Evolutionary conservation across 2,113 vertebrate genomes (phyloP), one percentile per base, ranked within the genome.

Genomic region (Gymnorhina tibicen): DNA sequence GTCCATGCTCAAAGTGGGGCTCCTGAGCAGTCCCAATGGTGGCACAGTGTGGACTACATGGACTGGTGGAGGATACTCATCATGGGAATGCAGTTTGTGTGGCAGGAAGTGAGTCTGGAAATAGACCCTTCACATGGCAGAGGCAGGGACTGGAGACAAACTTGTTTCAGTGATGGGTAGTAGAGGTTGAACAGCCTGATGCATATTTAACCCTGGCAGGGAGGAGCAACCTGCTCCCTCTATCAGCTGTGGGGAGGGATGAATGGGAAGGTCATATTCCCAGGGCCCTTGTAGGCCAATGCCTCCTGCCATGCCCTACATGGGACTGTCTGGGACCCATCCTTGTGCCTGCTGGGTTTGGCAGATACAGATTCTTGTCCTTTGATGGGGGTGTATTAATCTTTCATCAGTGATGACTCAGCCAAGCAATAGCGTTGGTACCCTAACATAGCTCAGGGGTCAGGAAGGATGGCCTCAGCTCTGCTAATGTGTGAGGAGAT

Each of bases 331-430:
- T 66, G 23, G 59, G 13, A n/a, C 47, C 27, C 55, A 67, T 52
- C 56, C 76, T 82, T 76, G 32, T 94, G 33, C 69, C 37, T 78
- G 44, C 66, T 49, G 53, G 9, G 7, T 5, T 44, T 85, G 67
- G 37, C 67, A 92, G 60, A 64, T 49, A 24, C 39, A 37, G 58
- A 58, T 72, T 74, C 58, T 37, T 46, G 21, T 89, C 49, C 80
- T 79, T 23, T 56, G 66, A 12, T 37, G n/a, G 16, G 32, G 37
- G 1, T 46, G 19, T n/a, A 75, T 69, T 82, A 64, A 89, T 78
- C 69, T 85, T 82, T 78, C n/a, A 32, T 79, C 63, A 64, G 44
- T 21, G 69, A 30, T 75, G 73, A 72, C 32, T 89, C 84, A 95
- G 80, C 21, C 41, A 44, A 41, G 80, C 44, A 23, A 11, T 44